Conservation (phyloP, 2,113 vertebrate species). For the Hyperopisus bebe region DNA sequence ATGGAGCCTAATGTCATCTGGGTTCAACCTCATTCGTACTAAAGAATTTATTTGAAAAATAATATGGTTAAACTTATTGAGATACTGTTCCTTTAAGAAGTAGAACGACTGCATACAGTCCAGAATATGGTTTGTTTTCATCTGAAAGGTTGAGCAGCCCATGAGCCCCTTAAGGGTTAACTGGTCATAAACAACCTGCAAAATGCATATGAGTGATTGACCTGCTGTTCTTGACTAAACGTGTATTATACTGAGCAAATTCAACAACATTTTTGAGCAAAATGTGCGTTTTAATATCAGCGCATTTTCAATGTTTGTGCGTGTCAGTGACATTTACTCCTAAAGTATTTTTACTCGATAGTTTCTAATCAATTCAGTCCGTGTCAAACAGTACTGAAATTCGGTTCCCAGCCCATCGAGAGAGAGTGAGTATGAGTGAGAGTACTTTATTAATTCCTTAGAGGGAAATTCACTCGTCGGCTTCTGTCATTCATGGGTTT, state of each 20-base stretch:
- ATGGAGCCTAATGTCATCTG: background rate
- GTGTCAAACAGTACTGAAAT: background rate
- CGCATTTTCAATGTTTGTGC: background rate
- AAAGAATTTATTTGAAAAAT: too few relatives aligned
- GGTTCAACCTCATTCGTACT: background rate
- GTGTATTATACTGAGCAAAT: background rate
- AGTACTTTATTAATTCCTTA: background rate
- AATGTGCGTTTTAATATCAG: background rate
- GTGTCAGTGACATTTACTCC: background rate
- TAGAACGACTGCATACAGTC: background rate
- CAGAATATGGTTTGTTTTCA: too few relatives aligned
- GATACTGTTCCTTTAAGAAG: background rate
- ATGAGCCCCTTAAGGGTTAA: background rate
- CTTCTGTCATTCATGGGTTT: background rate
- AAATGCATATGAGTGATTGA: background rate
- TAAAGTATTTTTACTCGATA: background rate
- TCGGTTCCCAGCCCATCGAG: background rate
- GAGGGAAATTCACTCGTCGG: background rate
- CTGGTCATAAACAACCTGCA: background rate
- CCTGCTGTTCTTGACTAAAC: background rate
- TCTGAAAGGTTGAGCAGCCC: background rate
- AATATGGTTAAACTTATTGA: background rate
- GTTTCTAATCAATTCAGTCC: background rate
- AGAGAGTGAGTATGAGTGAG: background rate
- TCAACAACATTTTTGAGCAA: background rate